Evolutionary conservation across 37 sponge, comb jelly and placozoan species (phyloP), one percentile per base, ranked within the genome.

Genomic region (Axinella damicornis): DNA sequence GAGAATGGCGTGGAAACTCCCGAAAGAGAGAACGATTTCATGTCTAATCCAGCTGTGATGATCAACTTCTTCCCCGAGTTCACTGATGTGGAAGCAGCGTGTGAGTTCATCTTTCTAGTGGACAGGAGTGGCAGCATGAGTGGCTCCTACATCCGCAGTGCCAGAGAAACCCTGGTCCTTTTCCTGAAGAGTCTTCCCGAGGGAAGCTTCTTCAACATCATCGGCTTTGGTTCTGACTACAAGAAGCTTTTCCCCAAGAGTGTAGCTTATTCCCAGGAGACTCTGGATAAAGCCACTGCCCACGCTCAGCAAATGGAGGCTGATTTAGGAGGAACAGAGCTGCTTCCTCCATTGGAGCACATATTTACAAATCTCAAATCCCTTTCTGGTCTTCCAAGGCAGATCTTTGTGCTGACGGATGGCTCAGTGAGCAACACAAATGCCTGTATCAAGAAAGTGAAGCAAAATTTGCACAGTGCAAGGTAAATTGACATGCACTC

Each of bases 101-200:
- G 94, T 55, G 94, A 94, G 84, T 89, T 87, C 25, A 53, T 93
- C 17, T 93, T 93, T 38, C 73, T 93, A 5, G 78, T 93, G 28
- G 90, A 94, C 39, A 78, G 87, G 24, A 94, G 94, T 79, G 94
- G 94, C 17, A 89, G 90, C 75, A 94, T 94, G 94, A 62, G 81
- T n/a, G 89, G 94, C 11, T 17, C 39, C 5, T 79, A 70, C 76
- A 94, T 94, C 61, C 33, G 22, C 25, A 82, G 87, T 61, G 90
- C 90, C 6, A 69, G 77, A 17, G 90, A 94, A 52, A 89, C 94
- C 5, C 84, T 94, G 34, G 62, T 82, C 53, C 57, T 94, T 53
- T 90, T 94, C 79, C 87, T 94, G 37, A 89, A 85, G 71, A 93
- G 94, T 76, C 73, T 93, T 11, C 86, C 90, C 12, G 76, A 82